phyloP scores from a whole-genome alignment of 2,888 invertebrate species.

The Lepetodrilus schrolli region DNA sequence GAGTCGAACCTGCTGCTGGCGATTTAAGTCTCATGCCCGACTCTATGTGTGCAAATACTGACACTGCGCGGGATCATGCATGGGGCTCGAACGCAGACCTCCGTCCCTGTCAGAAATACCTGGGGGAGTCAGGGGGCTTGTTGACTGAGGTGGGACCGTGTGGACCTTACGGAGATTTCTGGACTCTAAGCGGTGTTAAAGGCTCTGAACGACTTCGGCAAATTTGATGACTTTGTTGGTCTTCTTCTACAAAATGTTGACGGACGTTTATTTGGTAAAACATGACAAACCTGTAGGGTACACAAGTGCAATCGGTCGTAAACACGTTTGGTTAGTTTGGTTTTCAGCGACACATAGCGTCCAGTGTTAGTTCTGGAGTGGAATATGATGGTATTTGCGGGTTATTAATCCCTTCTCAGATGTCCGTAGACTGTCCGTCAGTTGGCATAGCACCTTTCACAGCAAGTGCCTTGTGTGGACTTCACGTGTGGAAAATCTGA shows the following conservation, averaged over 20 bases:
- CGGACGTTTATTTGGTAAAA: conserved; percentile 14
- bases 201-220: neutral
- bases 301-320: neutral
- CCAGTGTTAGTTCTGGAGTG: neutral
- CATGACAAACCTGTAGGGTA: conserved; percentile 3
- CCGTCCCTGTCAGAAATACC: neutral
- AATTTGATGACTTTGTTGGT: conserved; percentile 24
- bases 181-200: neutral
- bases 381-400: neutral
- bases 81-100: neutral
- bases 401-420: neutral
- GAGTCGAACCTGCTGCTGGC: neutral
- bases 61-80: neutral
- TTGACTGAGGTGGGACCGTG: neutral
- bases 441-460: neutral
- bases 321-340: neutral
- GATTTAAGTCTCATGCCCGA: neutral
- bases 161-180: neutral
- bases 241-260: conserved; percentile 3
- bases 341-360: neutral
- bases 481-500: neutral
- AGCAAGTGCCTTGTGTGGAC: neutral
- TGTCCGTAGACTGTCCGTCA: neutral
- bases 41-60: neutral
- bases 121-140: neutral